phyloP scores from a whole-genome alignment of 92 coral and sea anemone genomes.

The Parazoanthus atlanticus region DNA sequence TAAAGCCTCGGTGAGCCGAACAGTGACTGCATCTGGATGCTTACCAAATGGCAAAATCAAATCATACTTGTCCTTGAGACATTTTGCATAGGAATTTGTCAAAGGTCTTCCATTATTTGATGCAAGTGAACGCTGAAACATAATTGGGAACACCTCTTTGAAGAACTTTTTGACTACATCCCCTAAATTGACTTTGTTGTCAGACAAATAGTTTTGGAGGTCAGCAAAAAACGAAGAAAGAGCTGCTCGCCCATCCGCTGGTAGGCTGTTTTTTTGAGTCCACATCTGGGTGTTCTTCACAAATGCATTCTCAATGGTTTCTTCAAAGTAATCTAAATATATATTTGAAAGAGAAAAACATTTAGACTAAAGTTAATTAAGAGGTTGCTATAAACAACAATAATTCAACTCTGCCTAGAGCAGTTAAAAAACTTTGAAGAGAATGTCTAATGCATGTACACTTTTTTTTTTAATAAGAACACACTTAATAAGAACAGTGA shows the following conservation, averaged over 20 bases:
- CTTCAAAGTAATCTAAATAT: constrained; percentile 65
- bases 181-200: constrained; percentile 57
- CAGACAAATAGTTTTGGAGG: constrained; percentile 62
- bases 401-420: background rate
- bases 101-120: constrained; percentile 41
- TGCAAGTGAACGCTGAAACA: constrained; percentile 60
- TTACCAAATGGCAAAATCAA: constrained; percentile 70
- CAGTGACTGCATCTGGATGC: constrained; percentile 65
- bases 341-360: background rate
- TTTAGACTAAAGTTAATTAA: background rate
- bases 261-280: constrained; percentile 44
- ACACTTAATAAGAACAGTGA: too few species aligned
- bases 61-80: constrained; percentile 77
- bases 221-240: constrained; percentile 63
- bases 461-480: too few species aligned
- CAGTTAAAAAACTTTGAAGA: too few species aligned
- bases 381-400: background rate
- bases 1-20: constrained; percentile 49
- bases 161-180: constrained; percentile 71
- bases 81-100: constrained; percentile 62
- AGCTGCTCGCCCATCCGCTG: constrained; percentile 56
- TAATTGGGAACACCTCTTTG: constrained; percentile 72
- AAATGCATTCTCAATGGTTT: constrained; percentile 56
- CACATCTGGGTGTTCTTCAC: constrained; percentile 47
- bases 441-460: too few species aligned